Base-by-base conservation (phyloP, 2,113 vertebrate genomes). In the Emydocephalus ijimae region DNA sequence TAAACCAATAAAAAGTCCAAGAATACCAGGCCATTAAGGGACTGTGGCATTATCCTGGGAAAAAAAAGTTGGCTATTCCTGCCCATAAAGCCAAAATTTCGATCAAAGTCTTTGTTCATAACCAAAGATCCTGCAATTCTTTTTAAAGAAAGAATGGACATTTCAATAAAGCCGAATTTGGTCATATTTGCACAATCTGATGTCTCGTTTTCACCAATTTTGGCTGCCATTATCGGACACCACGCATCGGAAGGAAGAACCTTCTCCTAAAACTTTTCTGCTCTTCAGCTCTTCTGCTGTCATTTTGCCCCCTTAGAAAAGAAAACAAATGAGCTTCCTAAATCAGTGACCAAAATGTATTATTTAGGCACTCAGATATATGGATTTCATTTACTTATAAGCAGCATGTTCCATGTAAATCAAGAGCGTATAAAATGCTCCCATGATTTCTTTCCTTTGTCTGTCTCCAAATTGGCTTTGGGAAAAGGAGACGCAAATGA, bases 401-500 rank as follows among this genome's bases (percentile, higher is more conserved):
- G 61, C 3, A 69, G 5, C 11, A 0, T 1, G 4, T 14, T n/a
- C 61, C 29, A n/a, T n/a, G 4, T n/a, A 69, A 69, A n/a, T 9
- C 87, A 88, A n/a, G 39, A 69, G 7, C 18, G 50, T 12, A 50
- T n/a, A 52, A 74, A 74, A 23, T 8, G 3, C 34, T 1, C 10
- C 4, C 50, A 7, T 90, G 94, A 29, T 89, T 94, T 95, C 94
- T 89, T 43, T 59, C 29, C 92, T 45, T 88, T 92, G 96, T 91
- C 90, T 61, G 6, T 89, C 34, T 57, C 64, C 94, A 39, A 91
- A 93, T 90, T 59, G 89, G 92, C 94, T 93, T 69, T 55, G 91
- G 57, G 64, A 45, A 48, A 85, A 69, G 61, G 92, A 96, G 86
- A 93, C 91, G 89, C 94, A 43, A 59, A 85, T 57, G 39, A 39